Percentiles rank a stretch among this genome's conserved stretches.
Evolutionary conservation across 2,888 invertebrate species (phyloP).

Genomic region (Sphaerophoria taeniata): DNA sequence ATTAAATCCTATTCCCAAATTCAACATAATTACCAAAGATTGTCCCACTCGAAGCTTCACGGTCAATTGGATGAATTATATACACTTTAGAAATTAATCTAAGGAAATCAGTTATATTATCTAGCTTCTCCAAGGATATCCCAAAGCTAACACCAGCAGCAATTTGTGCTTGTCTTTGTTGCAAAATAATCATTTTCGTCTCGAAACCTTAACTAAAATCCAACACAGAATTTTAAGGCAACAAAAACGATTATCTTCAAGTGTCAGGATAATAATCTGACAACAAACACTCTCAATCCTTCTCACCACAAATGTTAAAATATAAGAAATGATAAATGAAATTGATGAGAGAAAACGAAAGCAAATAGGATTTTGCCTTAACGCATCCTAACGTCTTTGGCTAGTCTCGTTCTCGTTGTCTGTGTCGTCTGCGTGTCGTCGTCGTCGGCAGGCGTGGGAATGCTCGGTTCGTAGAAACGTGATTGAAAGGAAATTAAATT

Average conservation of each 20-base stretch:
- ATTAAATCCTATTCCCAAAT: too few relatives aligned
- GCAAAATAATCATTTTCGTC: background rate
- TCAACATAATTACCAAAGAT: slow-evolving; percentile 40
- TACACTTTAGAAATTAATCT: slow-evolving; percentile 41
- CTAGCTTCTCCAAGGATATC: background rate
- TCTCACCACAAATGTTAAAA: slow-evolving; percentile 27
- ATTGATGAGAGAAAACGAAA: slow-evolving; percentile 23
- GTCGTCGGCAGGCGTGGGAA: too few relatives aligned
- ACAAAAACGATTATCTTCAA: slow-evolving; percentile 12
- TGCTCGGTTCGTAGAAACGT: slow-evolving; percentile 18
- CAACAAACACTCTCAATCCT: background rate
- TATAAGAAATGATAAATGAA: slow-evolving; percentile 28
- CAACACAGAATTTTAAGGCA: slow-evolving; percentile 7
- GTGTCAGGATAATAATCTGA: background rate
- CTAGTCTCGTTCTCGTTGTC: too few relatives aligned
- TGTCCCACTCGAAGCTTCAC: background rate
- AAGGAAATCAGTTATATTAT: background rate
- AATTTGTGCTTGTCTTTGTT: background rate
- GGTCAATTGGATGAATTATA: slow-evolving; percentile 25
- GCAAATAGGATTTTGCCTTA: slow-evolving; percentile 2
- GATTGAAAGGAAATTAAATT: slow-evolving; percentile 60
- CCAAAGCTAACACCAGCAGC: background rate
- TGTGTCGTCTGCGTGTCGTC: too few relatives aligned
- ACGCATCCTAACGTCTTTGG: background rate
- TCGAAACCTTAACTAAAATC: background rate